A percentile compares a stretch with the other conserved stretches of the same genome.
These are phyloP conservation scores for Drosophila carrolli DNA, from an alignment of 1,140 invertebrate genomes.

Conservation along the genomic window DNA sequence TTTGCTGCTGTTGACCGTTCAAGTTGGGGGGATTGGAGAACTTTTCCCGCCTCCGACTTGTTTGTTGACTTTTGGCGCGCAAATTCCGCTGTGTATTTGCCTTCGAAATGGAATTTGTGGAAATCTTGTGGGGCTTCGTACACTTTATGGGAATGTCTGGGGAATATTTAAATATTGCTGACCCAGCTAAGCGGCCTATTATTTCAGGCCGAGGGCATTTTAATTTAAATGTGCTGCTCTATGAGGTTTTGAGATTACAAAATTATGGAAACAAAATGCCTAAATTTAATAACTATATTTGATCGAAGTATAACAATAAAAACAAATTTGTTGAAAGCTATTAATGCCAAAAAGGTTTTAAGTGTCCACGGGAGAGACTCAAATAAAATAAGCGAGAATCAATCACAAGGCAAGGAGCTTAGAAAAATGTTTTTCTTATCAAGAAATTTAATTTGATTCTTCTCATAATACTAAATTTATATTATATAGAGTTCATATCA, in stretches of 20 bases:
- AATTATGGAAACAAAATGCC: not conserved
- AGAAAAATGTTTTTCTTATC: too few species aligned
- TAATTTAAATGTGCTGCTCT: conserved; percentile 12
- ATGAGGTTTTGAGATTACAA: not conserved
- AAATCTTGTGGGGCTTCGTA: conserved; percentile 24
- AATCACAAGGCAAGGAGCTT: too few species aligned
- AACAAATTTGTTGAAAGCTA: not conserved
- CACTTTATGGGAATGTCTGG: conserved; percentile 24
- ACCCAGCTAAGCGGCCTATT: conserved; percentile 5
- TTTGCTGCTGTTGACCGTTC: conserved; percentile 35
- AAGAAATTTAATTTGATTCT: too few species aligned
- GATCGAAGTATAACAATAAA: not conserved
- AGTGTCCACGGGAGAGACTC: too few species aligned
- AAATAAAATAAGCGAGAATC: too few species aligned
- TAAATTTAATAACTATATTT: not conserved
- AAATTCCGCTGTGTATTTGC: conserved; percentile 52
- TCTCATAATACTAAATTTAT: too few species aligned
- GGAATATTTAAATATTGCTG: conserved; percentile 19
- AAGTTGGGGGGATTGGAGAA: conserved; percentile 11
- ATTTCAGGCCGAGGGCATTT: conserved; percentile 1
- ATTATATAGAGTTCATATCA: too few species aligned
- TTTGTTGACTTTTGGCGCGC: conserved; percentile 70
- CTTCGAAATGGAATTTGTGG: conserved; percentile 33
- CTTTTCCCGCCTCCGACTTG: conserved; percentile 26
- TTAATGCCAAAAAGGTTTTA: too few species aligned